A percentile compares a stretch with the other conserved stretches of the same genome.
Conservation (phyloP, 2,113 vertebrate genomes). For the Sakesphorus luctuosus region DNA sequence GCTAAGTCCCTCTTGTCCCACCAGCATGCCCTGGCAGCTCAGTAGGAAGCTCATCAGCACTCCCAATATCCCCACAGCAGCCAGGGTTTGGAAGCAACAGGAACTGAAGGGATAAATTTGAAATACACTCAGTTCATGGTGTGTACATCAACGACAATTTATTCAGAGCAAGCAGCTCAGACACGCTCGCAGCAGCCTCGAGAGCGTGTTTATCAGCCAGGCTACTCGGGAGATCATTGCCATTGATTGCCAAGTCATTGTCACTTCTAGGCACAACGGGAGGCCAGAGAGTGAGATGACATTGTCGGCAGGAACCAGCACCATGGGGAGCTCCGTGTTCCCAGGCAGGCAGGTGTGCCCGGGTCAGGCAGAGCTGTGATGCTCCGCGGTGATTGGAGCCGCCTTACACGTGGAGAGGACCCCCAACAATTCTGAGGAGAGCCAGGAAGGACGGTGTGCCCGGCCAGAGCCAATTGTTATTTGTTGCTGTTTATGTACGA, state of each 20-base stretch:
- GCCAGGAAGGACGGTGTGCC: accelerated
- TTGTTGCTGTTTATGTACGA: neutral
- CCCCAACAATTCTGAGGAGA: neutral
- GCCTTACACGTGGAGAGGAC: accelerated
- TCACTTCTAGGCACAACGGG: constrained; percentile 7
- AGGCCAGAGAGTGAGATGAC: neutral
- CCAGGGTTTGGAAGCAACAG: neutral
- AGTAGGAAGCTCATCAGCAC: neutral
- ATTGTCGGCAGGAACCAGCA: neutral
- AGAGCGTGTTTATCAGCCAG: constrained; percentile 32
- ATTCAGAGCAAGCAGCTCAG: constrained; percentile 9
- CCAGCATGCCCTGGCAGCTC: accelerated
- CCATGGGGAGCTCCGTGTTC: neutral
- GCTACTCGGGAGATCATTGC: constrained; percentile 42
- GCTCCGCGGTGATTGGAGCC: neutral
- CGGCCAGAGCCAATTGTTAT: neutral
- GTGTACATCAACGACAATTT: constrained; percentile 18
- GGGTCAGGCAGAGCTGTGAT: neutral
- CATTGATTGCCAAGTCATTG: constrained; percentile 57
- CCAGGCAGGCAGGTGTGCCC: accelerated
- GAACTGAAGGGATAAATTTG: neutral
- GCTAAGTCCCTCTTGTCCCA: neutral
- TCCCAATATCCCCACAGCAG: neutral
- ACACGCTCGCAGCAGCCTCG: neutral
- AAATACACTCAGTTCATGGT: neutral